Conservation (phyloP, 1,140 invertebrate genomes). For the Antheraea mylitta region DNA sequence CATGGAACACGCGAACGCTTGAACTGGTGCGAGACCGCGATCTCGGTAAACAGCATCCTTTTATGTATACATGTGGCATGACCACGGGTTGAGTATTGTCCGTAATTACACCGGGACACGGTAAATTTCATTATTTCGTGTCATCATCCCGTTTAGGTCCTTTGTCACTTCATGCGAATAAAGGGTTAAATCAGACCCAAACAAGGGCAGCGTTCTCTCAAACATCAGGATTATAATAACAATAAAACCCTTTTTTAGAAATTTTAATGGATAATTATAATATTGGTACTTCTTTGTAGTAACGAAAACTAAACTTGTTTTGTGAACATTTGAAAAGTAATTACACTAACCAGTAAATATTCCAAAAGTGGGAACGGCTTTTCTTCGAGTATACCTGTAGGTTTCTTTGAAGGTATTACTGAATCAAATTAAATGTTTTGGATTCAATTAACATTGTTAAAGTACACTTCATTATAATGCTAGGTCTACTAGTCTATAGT, state of each 20-base stretch:
- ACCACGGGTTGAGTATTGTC: conserved; percentile 41
- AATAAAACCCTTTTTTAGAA: neutral
- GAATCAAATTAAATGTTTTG: no score
- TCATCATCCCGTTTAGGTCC: conserved; percentile 46
- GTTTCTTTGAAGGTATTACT: no score
- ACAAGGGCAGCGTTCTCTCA: conserved; percentile 34
- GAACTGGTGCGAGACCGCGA: conserved; percentile 22
- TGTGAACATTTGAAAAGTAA: no score
- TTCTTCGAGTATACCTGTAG: no score
- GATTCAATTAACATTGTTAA: no score
- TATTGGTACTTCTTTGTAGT: no score
- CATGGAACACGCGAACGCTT: conserved; percentile 13
- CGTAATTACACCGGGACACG: conserved; percentile 51
- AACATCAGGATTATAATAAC: conserved; percentile 10
- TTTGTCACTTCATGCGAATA: conserved; percentile 59
- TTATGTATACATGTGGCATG: conserved; percentile 32
- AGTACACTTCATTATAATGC: no score
- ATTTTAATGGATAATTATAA: neutral
- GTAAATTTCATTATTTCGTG: conserved; percentile 60
- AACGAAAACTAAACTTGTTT: no score
- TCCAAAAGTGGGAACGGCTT: no score
- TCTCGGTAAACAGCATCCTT: conserved; percentile 30
- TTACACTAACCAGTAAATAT: no score
- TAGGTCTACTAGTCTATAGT: no score
- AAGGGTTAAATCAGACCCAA: conserved; percentile 42